phyloP scores from a whole-genome alignment of 2,888 invertebrate genomes.

The Trachelus stipa region DNA sequence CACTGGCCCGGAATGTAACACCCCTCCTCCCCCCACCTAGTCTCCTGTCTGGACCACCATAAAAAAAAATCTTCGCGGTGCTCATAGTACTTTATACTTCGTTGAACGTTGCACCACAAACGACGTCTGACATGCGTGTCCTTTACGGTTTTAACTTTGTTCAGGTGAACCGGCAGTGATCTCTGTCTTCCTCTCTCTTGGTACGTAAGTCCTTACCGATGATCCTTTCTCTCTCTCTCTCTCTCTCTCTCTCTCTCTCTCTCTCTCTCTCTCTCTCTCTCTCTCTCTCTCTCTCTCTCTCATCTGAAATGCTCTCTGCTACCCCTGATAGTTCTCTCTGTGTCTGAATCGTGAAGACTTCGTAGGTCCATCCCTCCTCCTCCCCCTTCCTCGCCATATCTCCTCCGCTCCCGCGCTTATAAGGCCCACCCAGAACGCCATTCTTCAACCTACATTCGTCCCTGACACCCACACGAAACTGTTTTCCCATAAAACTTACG shows the following conservation, averaged over 20 bases:
- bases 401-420: neutral
- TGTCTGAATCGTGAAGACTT: too few relatives aligned
- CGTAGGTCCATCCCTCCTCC: too few relatives aligned
- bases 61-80: conserved; percentile 31
- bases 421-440: conserved; percentile 13
- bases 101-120: neutral
- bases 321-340: too few relatives aligned
- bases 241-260: neutral
- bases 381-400: too few relatives aligned
- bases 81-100: conserved; percentile 17
- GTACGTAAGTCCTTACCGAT: neutral
- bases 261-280: neutral
- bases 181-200: neutral
- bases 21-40: conserved; percentile 28
- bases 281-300: neutral
- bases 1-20: conserved; percentile 60
- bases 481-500: neutral
- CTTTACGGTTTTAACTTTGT: conserved; percentile 5
- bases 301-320: too few relatives aligned
- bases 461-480: neutral
- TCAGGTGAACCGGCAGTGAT: neutral
- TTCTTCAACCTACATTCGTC: conserved; percentile 5
- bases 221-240: neutral
- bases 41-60: conserved; percentile 26
- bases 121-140: conserved; percentile 3